Conservation (phyloP, 2,888 invertebrate species). For the Teinopalpus imperialis region DNA sequence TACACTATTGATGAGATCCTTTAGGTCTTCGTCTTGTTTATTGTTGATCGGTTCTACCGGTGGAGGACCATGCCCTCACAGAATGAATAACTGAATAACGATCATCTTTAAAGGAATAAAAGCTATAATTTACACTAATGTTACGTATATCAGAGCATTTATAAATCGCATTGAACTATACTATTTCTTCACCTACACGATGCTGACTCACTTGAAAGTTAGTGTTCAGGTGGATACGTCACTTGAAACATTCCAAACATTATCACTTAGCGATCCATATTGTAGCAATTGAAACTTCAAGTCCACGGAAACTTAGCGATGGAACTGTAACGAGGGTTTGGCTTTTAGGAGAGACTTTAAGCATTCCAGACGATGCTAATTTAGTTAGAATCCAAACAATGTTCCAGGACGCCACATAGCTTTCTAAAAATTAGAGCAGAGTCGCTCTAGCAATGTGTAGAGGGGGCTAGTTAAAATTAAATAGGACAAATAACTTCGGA, state of each 20-base stretch:
- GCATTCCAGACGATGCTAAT: conserved; percentile 18
- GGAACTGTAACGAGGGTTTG: conserved; percentile 8
- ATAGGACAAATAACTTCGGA: no score
- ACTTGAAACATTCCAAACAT: conserved; percentile 27
- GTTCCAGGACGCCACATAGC: not conserved
- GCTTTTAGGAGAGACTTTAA: conserved; percentile 17
- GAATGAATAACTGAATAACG: no score
- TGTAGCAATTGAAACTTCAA: conserved; percentile 24
- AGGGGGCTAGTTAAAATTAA: no score
- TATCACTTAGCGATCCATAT: conserved; percentile 27
- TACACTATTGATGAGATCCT: no score
- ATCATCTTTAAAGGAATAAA: no score
- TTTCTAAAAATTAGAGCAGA: conserved; percentile 11
- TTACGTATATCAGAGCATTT: no score
- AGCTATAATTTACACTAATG: no score
- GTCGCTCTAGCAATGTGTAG: no score
- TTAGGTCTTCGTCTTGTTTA: no score
- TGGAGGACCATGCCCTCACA: no score
- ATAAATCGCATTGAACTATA: not conserved
- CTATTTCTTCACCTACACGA: not conserved
- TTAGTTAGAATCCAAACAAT: conserved; percentile 14
- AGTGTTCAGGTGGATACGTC: conserved; percentile 21
- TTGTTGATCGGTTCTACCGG: no score
- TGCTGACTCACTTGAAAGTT: conserved; percentile 7
- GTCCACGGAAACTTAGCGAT: conserved; percentile 20